Evolutionary conservation across 2,113 vertebrate genomes (phyloP), one percentile per base, ranked within the genome.

Genomic region (Oncorhynchus gorbuscha): DNA sequence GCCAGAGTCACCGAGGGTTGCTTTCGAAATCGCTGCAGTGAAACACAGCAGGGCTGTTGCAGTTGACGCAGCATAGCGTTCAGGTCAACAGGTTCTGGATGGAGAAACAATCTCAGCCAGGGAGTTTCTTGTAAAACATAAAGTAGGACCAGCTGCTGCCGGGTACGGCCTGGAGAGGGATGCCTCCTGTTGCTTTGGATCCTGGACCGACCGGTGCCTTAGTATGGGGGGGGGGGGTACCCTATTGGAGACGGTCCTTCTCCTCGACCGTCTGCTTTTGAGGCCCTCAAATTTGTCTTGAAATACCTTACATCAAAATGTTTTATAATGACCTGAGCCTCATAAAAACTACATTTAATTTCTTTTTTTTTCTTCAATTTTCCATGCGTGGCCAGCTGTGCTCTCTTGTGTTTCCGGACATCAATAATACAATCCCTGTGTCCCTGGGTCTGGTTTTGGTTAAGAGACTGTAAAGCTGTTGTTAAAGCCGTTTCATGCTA

Each of bases 91-190:
- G 81, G 77, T 76, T 81, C 87, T 39, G 67, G 81, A 82, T 89
- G 86, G 80, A 81, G 87, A 89, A 91, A 77, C 83, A 81, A 82
- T 84, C 84, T 87, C 84, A 72, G 39, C 16, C 78, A 87, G 91
- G 87, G n/a, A 74, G 70, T 79, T 20, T 81, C 89, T 87, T 87
- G 86, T 91, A 90, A 91, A 90, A 58, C 80, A 81, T 49, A 83
- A 86, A 90, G 84, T 83, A 93, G 81, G 77, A 86, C 81, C 91
- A 90, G 89, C 88, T 89, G 89, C 75, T 35, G 6, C 0, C 87
- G 5, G 0, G 87, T 61, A 66, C 77, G 49, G 48, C 14, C 51
- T 55, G 16, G 14, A 4, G 51, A 18, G 51, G 8, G 66, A 71
- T 71, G 70, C 58, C 85, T 76, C 70, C 67, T 48, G 67, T 64